phyloP scores from a whole-genome alignment of 2,888 invertebrate genomes.

The Calliphora vomitoria region DNA sequence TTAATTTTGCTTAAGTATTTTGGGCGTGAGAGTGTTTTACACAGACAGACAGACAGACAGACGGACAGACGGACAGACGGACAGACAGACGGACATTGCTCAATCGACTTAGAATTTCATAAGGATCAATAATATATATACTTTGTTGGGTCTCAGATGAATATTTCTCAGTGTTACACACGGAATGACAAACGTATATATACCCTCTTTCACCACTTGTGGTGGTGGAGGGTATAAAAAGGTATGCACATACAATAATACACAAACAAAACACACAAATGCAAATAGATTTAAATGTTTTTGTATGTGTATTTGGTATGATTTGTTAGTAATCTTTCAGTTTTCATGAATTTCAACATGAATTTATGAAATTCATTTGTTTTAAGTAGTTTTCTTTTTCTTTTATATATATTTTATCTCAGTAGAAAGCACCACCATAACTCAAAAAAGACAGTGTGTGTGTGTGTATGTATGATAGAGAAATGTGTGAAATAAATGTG shows the following conservation, averaged over 20 bases:
- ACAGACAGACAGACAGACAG: too few species aligned
- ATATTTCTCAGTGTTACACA: too few species aligned
- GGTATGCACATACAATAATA: slow-evolving; percentile 78
- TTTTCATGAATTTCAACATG: slow-evolving; percentile 33
- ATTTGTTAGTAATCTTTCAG: slow-evolving; percentile 68
- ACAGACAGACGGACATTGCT: too few species aligned
- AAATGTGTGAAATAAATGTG: slow-evolving; percentile 52
- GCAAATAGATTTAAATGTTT: slow-evolving; percentile 73
- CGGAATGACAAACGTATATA: too few species aligned
- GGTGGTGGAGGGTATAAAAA: too few species aligned
- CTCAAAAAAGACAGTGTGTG: slow-evolving; percentile 78
- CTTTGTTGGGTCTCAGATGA: too few species aligned
- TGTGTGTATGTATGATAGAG: slow-evolving; percentile 25
- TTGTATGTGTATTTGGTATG: slow-evolving; percentile 80
- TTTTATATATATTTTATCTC: slow-evolving; percentile 75
- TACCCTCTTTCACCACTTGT: too few species aligned
- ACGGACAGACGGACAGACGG: too few species aligned
- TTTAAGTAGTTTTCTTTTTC: slow-evolving; percentile 29
- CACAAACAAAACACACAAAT: slow-evolving; percentile 79
- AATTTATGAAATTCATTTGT: slow-evolving; percentile 51
- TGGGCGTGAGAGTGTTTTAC: too few species aligned
- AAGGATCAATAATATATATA: too few species aligned
- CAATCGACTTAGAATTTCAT: too few species aligned
- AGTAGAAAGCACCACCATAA: slow-evolving; percentile 84
- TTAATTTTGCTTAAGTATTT: too few species aligned